Percentiles rank a stretch among this genome's conserved stretches.
These are phyloP conservation scores for Euproctis similis DNA, from an alignment of 2,888 invertebrate species.

Conservation along the genomic window DNA sequence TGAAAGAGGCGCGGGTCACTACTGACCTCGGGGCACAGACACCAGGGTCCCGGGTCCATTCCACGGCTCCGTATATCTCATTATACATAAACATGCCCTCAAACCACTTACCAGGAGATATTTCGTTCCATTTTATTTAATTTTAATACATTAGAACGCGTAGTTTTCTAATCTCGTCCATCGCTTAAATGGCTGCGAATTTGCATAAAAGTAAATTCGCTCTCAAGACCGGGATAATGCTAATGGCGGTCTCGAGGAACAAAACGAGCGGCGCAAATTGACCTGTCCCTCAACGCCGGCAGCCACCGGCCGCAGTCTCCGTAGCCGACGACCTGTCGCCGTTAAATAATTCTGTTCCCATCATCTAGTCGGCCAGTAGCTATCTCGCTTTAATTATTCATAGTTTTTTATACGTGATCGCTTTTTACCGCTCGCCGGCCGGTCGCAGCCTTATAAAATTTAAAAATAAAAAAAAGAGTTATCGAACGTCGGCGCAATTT, in stretches of 20 bases:
- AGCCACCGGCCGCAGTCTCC: conserved; percentile 38
- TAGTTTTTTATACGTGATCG: conserved; percentile 70
- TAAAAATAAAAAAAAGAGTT: conserved; percentile 70
- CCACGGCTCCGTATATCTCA: conserved; percentile 56
- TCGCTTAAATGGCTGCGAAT: conserved; percentile 29
- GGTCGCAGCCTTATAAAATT: conserved; percentile 69
- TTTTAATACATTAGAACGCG: conserved; percentile 36
- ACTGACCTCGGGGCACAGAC: conserved; percentile 57
- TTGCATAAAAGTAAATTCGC: conserved; percentile 50
- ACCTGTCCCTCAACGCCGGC: conserved; percentile 63
- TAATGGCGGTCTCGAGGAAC: conserved; percentile 45
- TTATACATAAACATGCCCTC: conserved; percentile 70
- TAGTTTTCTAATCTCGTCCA: conserved; percentile 37
- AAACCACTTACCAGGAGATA: conserved; percentile 54
- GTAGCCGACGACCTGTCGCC: conserved; percentile 56
- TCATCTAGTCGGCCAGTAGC: conserved; percentile 73
- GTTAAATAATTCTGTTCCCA: conserved; percentile 71
- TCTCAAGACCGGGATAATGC: conserved; percentile 31
- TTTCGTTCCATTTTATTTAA: conserved; percentile 45
- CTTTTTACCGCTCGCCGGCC: conserved; percentile 67
- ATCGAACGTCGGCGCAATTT: conserved; percentile 68
- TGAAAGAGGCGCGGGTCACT: conserved; percentile 47
- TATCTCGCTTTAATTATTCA: conserved; percentile 75
- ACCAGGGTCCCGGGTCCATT: conserved; percentile 62
- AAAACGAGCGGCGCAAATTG: conserved; percentile 66